Evolutionary conservation across 2,113 vertebrate genomes (phyloP).

Genomic region (Catharus minimus): DNA sequence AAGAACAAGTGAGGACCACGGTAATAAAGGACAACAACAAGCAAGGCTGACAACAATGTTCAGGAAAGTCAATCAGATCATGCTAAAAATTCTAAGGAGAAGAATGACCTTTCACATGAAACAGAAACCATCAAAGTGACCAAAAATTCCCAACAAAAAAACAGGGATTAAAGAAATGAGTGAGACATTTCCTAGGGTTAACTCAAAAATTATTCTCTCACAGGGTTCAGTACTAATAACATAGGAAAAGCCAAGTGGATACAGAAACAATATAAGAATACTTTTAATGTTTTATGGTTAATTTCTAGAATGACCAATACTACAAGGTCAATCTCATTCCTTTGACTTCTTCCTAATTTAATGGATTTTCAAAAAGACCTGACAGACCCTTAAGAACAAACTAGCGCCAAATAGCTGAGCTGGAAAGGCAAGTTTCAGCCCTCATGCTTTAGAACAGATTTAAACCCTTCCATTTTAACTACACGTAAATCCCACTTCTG

Average conservation of each 20-base stretch:
- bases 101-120: background rate
- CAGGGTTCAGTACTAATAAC: rapidly evolving
- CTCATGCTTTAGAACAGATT: rapidly evolving
- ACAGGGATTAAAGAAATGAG: background rate
- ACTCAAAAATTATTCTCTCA: background rate
- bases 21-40: background rate
- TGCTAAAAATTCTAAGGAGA: background rate
- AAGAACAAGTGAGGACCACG: background rate
- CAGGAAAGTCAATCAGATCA: background rate
- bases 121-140: background rate
- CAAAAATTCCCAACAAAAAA: background rate
- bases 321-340: background rate
- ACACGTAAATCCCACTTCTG: background rate
- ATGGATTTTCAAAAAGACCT: background rate
- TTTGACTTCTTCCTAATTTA: background rate
- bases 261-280: rapidly evolving
- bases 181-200: background rate
- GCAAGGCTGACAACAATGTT: background rate
- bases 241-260: rapidly evolving
- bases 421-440: background rate
- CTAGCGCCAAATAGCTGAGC: background rate
- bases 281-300: background rate
- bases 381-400: background rate
- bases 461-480: background rate
- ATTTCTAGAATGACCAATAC: background rate